These are phyloP conservation scores for Syrmaticus mikado DNA, from an alignment of 2,113 vertebrate species.

Conservation along the genomic window DNA sequence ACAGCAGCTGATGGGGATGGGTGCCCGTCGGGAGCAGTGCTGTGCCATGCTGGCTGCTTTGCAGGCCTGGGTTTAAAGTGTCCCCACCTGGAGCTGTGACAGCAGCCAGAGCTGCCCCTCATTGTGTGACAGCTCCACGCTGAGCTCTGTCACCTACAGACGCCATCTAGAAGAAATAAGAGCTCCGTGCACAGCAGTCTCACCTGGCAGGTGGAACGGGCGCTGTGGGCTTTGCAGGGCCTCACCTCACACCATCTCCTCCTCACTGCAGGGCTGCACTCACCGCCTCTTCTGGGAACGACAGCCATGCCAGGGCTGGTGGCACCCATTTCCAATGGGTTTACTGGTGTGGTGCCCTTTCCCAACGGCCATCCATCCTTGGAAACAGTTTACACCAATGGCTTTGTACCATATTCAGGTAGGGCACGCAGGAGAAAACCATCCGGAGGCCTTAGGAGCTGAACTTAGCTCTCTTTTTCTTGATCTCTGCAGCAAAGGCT, in stretches of 20 bases:
- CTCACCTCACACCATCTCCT: not conserved
- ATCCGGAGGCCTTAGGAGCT: not conserved
- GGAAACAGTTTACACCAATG: conserved; percentile 94
- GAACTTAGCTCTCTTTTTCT: not conserved
- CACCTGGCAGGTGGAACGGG: not conserved
- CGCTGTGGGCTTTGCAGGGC: not conserved
- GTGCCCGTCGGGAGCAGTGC: not conserved
- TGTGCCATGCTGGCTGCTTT: not conserved
- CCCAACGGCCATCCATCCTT: conserved; percentile 91
- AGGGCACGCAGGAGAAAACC: not conserved
- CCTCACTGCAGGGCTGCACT: conserved; percentile 86
- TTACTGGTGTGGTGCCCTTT: conserved; percentile 92
- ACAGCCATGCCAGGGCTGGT: conserved; percentile 91
- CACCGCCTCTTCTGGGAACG: conserved; percentile 92
- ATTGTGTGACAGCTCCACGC: no score
- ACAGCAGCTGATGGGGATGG: no score
- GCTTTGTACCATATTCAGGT: conserved; percentile 93
- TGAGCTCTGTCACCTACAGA: not conserved
- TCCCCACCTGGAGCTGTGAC: not conserved
- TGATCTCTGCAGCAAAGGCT: not conserved
- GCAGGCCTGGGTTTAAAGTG: not conserved
- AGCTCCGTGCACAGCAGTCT: not conserved
- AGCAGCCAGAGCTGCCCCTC: not conserved
- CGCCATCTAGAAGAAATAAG: not conserved
- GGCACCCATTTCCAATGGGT: conserved; percentile 92